Percentiles rank a stretch among this genome's conserved stretches.
Evolutionary conservation across 2,888 invertebrate genomes (phyloP).

Genomic region (Microctonus brassicae): DNA sequence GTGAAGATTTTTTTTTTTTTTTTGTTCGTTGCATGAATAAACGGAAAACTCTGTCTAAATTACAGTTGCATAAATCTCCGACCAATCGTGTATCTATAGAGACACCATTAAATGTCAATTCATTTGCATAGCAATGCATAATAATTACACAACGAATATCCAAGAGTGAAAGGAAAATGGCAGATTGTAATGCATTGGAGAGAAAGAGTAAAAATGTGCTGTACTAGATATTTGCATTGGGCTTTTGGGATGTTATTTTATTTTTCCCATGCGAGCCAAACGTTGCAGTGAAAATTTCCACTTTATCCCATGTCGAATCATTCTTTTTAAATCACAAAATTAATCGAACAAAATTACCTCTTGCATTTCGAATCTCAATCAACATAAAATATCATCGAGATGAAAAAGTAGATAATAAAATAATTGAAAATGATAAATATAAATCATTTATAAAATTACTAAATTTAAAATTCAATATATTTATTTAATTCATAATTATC

Average conservation of each 20-base stretch:
- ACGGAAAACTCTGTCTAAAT: conserved; percentile 26
- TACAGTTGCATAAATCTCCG: not conserved
- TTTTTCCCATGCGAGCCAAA: conserved; percentile 25
- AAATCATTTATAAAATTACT: too few relatives aligned
- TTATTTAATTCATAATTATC: not conserved
- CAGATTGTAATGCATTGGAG: conserved; percentile 26
- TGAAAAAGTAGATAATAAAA: too few relatives aligned
- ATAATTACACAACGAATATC: conserved; percentile 53
- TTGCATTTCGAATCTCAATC: not conserved
- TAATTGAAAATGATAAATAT: too few relatives aligned
- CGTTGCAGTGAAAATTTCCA: conserved; percentile 19
- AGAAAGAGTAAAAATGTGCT: conserved; percentile 18
- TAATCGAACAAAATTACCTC: not conserved
- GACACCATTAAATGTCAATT: conserved; percentile 60
- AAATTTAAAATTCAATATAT: too few relatives aligned
- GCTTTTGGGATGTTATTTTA: conserved; percentile 25
- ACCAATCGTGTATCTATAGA: conserved; percentile 34
- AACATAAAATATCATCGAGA: too few relatives aligned
- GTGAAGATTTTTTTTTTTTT: conserved; percentile 22
- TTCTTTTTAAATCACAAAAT: not conserved
- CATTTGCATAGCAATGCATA: conserved; percentile 64
- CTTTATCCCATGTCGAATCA: not conserved
- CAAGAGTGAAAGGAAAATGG: conserved; percentile 44
- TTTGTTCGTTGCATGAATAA: conserved; percentile 10
- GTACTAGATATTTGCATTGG: conserved; percentile 30